Evolutionary conservation across 2,113 vertebrate genomes (phyloP), one percentile per base, ranked within the genome.

Genomic region (Peromyscus leucopus): DNA sequence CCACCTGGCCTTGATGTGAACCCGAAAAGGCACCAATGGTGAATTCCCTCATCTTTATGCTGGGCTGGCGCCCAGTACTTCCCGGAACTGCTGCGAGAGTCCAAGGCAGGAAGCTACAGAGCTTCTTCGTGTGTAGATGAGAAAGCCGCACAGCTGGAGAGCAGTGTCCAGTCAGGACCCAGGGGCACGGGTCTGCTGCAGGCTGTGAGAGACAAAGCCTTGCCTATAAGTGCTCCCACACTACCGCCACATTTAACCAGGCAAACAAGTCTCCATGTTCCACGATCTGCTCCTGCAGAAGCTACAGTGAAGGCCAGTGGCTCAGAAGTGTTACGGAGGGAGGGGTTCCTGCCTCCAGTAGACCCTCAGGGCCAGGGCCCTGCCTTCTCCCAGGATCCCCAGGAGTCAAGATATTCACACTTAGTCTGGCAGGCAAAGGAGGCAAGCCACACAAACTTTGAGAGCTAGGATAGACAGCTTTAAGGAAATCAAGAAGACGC

Each of bases 141-240:
- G 79, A 59, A 24, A 26, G 57, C 36, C 15, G 22, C 26, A 48
- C 19, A 16, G 46, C 21, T 2, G 24, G 82, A 13, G n/a, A 83
- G 12, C 57, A 39, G 39, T 1, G n/a, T 7, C 57, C 16, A 16
- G 36, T 63, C 57, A 28, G 57, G n/a, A 63, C 39, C 26, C 4
- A 33, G 26, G 28, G 74, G 33, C 61, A 16, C 26, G 0, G 0
- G 0, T 12, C 26, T 36, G 39, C 39, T 2, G 6, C 3, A 33
- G 85, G 17, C 12, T 4, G 10, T 2, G 3, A 48, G 9, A 31
- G 51, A 8, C 22, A 46, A 67, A 24, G 51, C 55, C 75, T 3
- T 16, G 48, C 17, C 51, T 33, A 33, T 57, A 7, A 0, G 69
- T 36, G 10, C 51, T 24, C 36, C 39, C 28, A 19, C 2, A 15